phyloP scores from a whole-genome alignment of 2,888 invertebrate species.

The Formica aserva region DNA sequence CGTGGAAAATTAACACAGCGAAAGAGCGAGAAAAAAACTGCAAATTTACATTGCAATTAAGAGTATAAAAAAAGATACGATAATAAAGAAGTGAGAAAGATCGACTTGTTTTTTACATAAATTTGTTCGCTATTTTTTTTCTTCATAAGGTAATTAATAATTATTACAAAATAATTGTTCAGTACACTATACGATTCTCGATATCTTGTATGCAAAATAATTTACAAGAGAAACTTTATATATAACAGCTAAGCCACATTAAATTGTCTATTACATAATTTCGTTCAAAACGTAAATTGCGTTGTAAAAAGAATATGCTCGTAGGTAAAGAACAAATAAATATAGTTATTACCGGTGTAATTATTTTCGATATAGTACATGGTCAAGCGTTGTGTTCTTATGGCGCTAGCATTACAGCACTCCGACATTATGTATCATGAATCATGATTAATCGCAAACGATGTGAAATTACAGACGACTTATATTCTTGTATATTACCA shows the following conservation, averaged over 20 bases:
- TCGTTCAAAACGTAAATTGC: neutral
- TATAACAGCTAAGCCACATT: neutral
- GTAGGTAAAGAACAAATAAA: neutral
- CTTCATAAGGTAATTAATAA: neutral
- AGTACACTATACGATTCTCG: neutral
- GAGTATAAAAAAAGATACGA: neutral
- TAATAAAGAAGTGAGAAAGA: neutral
- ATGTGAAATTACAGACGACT: slow-evolving; percentile 11
- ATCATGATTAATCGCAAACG: slow-evolving; percentile 7
- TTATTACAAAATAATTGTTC: neutral
- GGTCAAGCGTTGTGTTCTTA: neutral
- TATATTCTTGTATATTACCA: slow-evolving; percentile 1
- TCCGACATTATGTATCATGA: neutral
- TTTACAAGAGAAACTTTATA: neutral
- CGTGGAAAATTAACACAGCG: neutral
- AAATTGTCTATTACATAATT: neutral
- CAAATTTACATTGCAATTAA: neutral
- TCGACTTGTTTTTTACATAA: neutral
- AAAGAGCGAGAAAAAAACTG: neutral
- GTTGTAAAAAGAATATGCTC: neutral
- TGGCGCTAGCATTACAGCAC: neutral
- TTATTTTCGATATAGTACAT: neutral
- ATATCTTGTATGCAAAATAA: neutral
- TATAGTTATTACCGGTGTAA: neutral
- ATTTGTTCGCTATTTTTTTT: neutral